These are phyloP conservation scores for Eupithecia subfuscata DNA, from an alignment of 2,888 invertebrate species.

Conservation along the genomic window DNA sequence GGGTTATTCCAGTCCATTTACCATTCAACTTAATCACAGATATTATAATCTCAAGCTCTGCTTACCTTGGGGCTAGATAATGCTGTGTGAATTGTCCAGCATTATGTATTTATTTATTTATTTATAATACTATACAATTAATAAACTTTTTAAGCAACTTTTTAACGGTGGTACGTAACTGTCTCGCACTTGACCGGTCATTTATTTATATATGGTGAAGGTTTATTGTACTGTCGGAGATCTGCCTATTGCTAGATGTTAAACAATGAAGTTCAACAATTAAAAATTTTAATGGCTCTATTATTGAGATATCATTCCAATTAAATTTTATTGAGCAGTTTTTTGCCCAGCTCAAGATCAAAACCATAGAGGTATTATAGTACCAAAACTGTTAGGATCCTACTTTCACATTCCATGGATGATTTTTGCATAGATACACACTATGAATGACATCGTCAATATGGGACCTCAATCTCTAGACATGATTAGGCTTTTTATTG, in stretches of 20 bases:
- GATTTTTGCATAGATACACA: conserved; percentile 34
- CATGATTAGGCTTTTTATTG: conserved; percentile 37
- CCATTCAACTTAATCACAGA: too few relatives aligned
- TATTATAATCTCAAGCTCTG: too few relatives aligned
- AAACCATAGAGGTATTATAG: too few relatives aligned
- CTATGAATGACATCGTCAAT: conserved; percentile 35
- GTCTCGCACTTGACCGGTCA: not conserved
- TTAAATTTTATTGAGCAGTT: conserved; percentile 28
- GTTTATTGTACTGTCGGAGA: not conserved
- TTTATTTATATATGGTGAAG: not conserved
- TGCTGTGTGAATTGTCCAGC: too few relatives aligned
- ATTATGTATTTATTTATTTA: too few relatives aligned
- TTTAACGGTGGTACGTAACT: not conserved
- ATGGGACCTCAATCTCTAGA: conserved; percentile 35
- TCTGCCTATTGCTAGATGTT: not conserved
- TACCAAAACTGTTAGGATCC: conserved; percentile 32
- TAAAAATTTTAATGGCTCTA: conserved; percentile 10
- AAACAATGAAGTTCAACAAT: conserved; percentile 5
- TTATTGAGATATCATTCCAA: conserved; percentile 19
- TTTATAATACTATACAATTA: too few relatives aligned
- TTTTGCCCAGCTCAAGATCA: conserved; percentile 27
- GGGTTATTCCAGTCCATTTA: too few relatives aligned
- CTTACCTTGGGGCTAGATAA: too few relatives aligned
- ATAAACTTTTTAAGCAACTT: not conserved
- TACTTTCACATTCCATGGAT: conserved; percentile 38